A percentile compares a stretch with the other conserved stretches of the same genome.
Evolutionary conservation across 1,140 invertebrate genomes (phyloP).

Genomic region (Coboldia fuscipes): DNA sequence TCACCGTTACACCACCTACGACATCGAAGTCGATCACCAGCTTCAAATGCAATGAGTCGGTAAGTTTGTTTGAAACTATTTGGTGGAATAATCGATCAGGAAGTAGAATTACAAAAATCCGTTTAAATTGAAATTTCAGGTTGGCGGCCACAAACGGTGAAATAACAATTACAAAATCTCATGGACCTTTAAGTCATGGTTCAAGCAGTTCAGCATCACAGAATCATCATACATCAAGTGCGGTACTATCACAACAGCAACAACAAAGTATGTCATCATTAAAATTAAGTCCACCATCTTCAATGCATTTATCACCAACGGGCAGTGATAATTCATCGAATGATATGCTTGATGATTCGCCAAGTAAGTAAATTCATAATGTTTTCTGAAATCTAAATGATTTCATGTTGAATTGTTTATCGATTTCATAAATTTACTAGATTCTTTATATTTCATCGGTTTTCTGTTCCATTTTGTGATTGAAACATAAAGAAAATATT

Average conservation of each 20-base stretch:
- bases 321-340: conserved; percentile 30
- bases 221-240: background rate
- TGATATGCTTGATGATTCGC: conserved; percentile 57
- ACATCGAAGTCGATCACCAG: no score
- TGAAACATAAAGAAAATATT: no score
- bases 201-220: conserved; percentile 20
- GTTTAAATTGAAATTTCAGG: conserved; percentile 21
- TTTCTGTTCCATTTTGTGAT: no score
- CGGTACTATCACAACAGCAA: conserved; percentile 3
- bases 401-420: no score
- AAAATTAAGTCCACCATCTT: conserved; percentile 13
- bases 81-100: no score
- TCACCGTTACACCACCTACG: no score
- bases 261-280: conserved; percentile 21
- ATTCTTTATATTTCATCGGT: background rate
- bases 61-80: no score
- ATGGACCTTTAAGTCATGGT: conserved; percentile 28
- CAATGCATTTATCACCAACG: conserved; percentile 23
- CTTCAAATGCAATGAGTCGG: no score
- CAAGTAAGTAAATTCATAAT: conserved; percentile 37
- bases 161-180: conserved; percentile 54
- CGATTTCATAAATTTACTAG: background rate
- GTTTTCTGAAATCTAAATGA: background rate
- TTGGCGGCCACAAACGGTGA: conserved; percentile 51
- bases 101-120: no score